Conservation (phyloP, 2,888 invertebrate species). For the Prosopocoilus inquinatus region DNA sequence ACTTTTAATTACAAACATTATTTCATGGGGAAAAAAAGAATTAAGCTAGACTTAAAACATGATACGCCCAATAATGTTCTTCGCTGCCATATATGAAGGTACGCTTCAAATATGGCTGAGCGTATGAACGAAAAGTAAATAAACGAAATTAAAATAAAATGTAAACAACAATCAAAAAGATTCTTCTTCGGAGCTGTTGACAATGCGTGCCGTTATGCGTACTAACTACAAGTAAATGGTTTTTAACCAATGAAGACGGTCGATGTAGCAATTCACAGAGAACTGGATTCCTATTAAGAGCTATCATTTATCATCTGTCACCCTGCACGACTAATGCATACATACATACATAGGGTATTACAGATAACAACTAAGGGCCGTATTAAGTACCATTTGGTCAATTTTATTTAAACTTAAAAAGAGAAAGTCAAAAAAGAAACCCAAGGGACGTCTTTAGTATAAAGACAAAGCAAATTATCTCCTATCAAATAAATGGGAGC, state of each 20-base stretch:
- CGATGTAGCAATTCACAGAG: constrained; percentile 47
- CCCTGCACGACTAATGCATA: constrained; percentile 40
- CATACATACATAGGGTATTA: constrained; percentile 38
- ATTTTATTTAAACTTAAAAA: too few species aligned
- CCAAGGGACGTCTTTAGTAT: too few species aligned
- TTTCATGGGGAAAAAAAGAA: background rate
- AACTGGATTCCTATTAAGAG: constrained; percentile 50
- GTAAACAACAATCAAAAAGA: constrained; percentile 8
- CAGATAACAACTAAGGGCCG: constrained; percentile 37
- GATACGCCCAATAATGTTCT: background rate
- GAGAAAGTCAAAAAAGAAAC: too few species aligned
- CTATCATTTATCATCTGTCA: constrained; percentile 52
- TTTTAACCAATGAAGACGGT: constrained; percentile 46
- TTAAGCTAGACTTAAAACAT: background rate
- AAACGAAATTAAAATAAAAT: background rate
- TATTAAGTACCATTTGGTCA: constrained; percentile 20
- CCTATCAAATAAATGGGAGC: too few species aligned
- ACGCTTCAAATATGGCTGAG: background rate
- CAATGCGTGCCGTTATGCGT: constrained; percentile 4
- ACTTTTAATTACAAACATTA: background rate
- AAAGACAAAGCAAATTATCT: too few species aligned
- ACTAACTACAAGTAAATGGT: constrained; percentile 12
- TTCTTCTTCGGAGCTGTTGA: too few species aligned
- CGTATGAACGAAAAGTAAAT: background rate
- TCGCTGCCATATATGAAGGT: background rate